Percentiles rank a stretch among this genome's conserved stretches.
phyloP scores from a whole-genome alignment of 2,888 invertebrate species.

The Ochlodes sylvanus region DNA sequence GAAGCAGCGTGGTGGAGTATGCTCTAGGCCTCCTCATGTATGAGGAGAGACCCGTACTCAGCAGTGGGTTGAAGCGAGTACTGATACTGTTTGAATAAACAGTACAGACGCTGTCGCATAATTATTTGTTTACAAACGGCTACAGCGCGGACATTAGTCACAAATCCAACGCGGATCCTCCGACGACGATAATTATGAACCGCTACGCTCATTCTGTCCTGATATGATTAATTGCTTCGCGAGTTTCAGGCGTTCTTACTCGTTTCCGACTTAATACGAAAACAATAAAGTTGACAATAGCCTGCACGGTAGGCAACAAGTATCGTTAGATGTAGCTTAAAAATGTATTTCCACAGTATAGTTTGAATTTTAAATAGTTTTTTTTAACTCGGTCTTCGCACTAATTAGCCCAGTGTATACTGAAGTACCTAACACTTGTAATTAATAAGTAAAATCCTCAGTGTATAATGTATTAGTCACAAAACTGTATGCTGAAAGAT shows the following conservation, averaged over 20 bases:
- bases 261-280: neutral
- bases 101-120: constrained; percentile 10
- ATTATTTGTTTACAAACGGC: constrained; percentile 31
- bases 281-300: neutral
- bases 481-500: too few relatives aligned
- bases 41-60: too few relatives aligned
- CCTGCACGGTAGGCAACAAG: constrained; percentile 1
- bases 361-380: neutral
- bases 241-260: neutral
- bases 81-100: neutral
- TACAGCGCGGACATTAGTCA: constrained; percentile 27
- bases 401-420: neutral
- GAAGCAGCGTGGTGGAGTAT: too few relatives aligned
- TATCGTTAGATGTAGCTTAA: neutral
- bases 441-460: too few relatives aligned
- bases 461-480: too few relatives aligned
- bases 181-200: constrained; percentile 27
- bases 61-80: too few relatives aligned
- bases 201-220: constrained; percentile 28
- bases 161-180: constrained; percentile 25
- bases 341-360: constrained; percentile 17
- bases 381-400: neutral
- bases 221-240: constrained; percentile 26
- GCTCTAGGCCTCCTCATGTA: too few relatives aligned
- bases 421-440: too few relatives aligned